Evolutionary conservation across 2,113 vertebrate species (phyloP).

Genomic region (Nycticebus coucang): DNA sequence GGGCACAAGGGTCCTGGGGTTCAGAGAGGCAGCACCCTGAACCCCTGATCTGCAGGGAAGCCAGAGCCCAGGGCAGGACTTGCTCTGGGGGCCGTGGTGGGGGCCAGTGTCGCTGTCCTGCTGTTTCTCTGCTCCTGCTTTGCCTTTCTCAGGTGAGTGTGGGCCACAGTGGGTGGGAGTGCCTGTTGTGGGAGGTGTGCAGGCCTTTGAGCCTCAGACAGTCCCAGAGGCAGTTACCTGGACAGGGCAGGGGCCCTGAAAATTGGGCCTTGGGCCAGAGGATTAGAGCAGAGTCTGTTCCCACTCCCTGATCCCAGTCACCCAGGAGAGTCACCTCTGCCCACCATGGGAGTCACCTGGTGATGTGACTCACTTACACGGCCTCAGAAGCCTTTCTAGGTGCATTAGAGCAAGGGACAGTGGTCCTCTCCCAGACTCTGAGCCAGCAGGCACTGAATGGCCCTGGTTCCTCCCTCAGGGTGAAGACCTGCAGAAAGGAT

Average conservation of each 20-base stretch:
- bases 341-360: background rate
- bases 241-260: background rate
- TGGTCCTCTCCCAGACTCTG: too few relatives aligned
- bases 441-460: background rate
- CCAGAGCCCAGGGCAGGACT: background rate
- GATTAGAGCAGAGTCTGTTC: background rate
- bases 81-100: background rate
- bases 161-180: too few relatives aligned
- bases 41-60: background rate
- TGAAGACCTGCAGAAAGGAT: background rate
- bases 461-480: background rate
- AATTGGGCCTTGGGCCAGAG: too few relatives aligned
- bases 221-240: background rate
- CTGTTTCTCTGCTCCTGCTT: background rate
- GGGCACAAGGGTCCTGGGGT: background rate
- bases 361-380: background rate
- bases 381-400: rapidly evolving
- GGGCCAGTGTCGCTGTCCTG: background rate
- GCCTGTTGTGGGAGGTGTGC: background rate
- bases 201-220: background rate
- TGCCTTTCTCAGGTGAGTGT: background rate
- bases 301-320: background rate
- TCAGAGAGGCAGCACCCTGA: background rate
- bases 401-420: background rate
- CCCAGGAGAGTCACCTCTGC: background rate